Conservation (phyloP, 2,888 invertebrate genomes). For the Drosophila nigritarsus region DNA sequence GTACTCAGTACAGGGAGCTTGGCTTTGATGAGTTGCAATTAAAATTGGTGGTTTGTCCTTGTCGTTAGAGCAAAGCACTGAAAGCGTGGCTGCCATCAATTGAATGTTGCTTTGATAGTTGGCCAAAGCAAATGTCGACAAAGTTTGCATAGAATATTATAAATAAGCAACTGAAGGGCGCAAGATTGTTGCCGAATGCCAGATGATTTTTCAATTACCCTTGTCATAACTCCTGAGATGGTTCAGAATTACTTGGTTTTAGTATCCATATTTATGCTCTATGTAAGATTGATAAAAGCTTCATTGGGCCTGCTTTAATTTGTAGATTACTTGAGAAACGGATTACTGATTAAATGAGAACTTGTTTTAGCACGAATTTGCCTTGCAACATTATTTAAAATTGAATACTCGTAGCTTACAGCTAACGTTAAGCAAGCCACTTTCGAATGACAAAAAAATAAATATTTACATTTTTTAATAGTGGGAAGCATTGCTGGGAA, state of each 20-base stretch:
- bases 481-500: background rate
- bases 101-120: constrained; percentile 33
- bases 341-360: background rate
- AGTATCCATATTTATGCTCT: background rate
- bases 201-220: background rate
- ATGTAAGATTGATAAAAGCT: background rate
- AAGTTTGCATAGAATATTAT: constrained; percentile 3
- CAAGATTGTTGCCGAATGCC: background rate
- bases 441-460: background rate
- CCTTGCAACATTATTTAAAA: background rate
- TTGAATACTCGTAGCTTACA: background rate
- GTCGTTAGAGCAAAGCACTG: constrained; percentile 1
- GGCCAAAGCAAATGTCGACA: constrained; percentile 12
- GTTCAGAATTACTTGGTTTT: background rate
- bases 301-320: background rate
- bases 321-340: background rate
- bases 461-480: background rate
- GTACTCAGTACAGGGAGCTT: background rate
- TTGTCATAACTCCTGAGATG: background rate
- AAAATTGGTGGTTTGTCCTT: constrained; percentile 54
- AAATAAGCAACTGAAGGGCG: background rate
- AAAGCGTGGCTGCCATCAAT: constrained; percentile 15
- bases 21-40: constrained; percentile 62
- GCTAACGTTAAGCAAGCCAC: no score
- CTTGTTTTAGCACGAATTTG: background rate